Evolutionary conservation across 2,797 vertebrate genomes (phyloP).

Genomic region (Myiotriccus ornatus): DNA sequence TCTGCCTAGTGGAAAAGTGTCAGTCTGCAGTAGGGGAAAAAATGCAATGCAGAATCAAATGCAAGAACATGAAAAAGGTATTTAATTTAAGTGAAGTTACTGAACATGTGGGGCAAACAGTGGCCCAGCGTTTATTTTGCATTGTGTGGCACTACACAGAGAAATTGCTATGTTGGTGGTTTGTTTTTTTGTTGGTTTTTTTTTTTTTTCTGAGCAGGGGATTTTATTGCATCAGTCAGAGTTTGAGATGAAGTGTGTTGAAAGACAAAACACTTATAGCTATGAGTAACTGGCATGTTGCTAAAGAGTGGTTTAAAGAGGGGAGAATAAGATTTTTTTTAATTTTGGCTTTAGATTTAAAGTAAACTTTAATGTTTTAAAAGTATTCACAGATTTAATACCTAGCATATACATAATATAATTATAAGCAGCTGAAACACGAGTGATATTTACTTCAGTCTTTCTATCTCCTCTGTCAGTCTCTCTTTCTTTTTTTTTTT

Average conservation of each 20-base stretch:
- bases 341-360: slow-evolving; percentile 77
- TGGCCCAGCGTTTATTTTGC: slow-evolving; percentile 71
- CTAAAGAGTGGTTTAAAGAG: slow-evolving; percentile 73
- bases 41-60: slow-evolving; percentile 71
- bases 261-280: slow-evolving; percentile 67
- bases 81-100: slow-evolving; percentile 69
- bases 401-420: slow-evolving; percentile 70
- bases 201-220: slow-evolving; percentile 25
- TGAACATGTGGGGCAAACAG: slow-evolving; percentile 54
- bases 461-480: slow-evolving; percentile 73
- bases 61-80: slow-evolving; percentile 61
- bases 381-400: slow-evolving; percentile 83
- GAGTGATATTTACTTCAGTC: slow-evolving; percentile 77
- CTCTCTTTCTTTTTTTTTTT: slow-evolving; percentile 66
- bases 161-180: slow-evolving; percentile 60
- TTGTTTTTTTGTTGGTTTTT: neutral
- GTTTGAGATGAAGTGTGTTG: slow-evolving; percentile 69
- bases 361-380: slow-evolving; percentile 75
- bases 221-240: slow-evolving; percentile 64
- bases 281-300: slow-evolving; percentile 70
- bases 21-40: slow-evolving; percentile 56
- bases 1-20: slow-evolving; percentile 75
- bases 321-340: slow-evolving; percentile 61
- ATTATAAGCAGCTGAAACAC: slow-evolving; percentile 76
- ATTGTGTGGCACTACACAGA: slow-evolving; percentile 71